Evolutionary conservation across 2,888 invertebrate genomes (phyloP), one percentile per base, ranked within the genome.

Genomic region (Ophraella communa): DNA sequence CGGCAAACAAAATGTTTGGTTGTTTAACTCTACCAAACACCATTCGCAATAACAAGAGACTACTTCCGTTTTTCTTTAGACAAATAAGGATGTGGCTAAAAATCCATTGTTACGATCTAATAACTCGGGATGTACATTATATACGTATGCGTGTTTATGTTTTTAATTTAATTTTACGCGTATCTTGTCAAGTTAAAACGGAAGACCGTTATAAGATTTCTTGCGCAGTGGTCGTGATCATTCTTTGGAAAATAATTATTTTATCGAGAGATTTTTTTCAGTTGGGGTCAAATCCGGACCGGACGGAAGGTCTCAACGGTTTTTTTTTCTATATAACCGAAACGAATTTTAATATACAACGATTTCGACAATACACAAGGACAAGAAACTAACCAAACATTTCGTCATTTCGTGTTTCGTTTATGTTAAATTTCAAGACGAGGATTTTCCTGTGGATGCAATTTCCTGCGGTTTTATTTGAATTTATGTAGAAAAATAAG

Each of bases 81-180:
- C 49, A 11, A 54, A 44, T 27, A 55, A 55, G 55, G 55, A 42
- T 55, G 55, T 55, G 55, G 55, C 55, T 23, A 35, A 39, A 54
- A 30, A 21, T 35, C 18, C n/a, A n/a, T 14, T 21, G 54, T 54
- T 54, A 55, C 55, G 55, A 21, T 55, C 42, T 55, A 55, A 39
- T 54, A 54, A 54, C 24, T 27, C 55, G 44, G 55, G 55, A 55
- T 55, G 55, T 55, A n/a, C n/a, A n/a, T n/a, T n/a, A n/a, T n/a
- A n/a, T n/a, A n/a, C n/a, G n/a, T n/a, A n/a, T n/a, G n/a, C n/a
- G n/a, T n/a, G n/a, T n/a, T n/a, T n/a, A 18, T 55, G 44, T 42
- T 55, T 24, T 55, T 55, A 55, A 55, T 55, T 23, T 24, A 44
- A 55, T 55, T 55, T 55, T 44, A 55, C 55, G 55, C 42, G 10